phyloP scores from a whole-genome alignment of 2,797 vertebrate genomes.

The Vireo griseus region DNA sequence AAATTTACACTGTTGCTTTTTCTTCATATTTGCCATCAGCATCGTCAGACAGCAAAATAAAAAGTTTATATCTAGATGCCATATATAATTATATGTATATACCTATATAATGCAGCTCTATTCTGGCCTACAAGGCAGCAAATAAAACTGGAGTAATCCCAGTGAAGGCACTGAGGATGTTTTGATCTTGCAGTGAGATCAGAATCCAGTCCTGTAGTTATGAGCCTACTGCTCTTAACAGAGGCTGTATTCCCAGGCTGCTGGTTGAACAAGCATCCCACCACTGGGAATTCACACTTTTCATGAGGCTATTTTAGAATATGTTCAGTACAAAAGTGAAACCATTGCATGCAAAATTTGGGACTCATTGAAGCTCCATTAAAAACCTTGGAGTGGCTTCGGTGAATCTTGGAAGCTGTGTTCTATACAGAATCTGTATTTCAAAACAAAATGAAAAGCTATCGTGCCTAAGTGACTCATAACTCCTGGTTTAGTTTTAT shows the following conservation, averaged over 20 bases:
- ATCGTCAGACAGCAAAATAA: background rate
- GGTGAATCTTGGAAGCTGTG: background rate
- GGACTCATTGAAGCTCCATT: background rate
- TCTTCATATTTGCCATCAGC: background rate
- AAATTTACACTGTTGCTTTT: background rate
- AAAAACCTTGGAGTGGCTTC: background rate
- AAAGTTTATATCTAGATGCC: background rate
- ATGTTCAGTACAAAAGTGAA: background rate
- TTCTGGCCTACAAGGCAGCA: background rate
- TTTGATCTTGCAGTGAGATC: background rate
- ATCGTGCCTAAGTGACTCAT: background rate
- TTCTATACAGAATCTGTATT: background rate
- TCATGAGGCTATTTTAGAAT: background rate
- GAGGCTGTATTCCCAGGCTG: background rate
- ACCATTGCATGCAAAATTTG: background rate
- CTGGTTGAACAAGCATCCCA: background rate
- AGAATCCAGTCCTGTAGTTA: background rate
- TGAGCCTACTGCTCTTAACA: fast-evolving
- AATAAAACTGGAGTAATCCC: background rate
- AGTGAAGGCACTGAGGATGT: background rate
- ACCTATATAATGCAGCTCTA: background rate
- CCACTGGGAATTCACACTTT: background rate
- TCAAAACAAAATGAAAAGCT: background rate
- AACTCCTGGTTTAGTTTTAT: background rate
- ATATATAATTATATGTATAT: background rate